Evolutionary conservation across 1,140 invertebrate species (phyloP).

Genomic region (Rhynchophorus ferrugineus): DNA sequence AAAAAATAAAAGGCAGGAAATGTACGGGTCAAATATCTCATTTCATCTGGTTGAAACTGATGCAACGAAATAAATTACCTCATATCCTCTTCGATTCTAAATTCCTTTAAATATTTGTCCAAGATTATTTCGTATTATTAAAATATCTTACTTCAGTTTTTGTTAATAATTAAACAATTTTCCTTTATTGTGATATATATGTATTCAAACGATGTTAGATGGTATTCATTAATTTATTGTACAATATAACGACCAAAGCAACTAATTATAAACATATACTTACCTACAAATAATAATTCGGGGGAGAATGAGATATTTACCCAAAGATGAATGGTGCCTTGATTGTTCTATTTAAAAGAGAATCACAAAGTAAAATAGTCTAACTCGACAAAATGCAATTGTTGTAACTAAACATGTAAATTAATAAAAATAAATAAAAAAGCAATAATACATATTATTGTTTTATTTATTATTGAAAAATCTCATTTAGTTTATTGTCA

Average conservation of each 20-base stretch:
- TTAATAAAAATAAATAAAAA: conserved; percentile 25
- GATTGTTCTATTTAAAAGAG: conserved; percentile 36
- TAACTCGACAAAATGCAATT: conserved; percentile 34
- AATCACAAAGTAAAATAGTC: conserved; percentile 31
- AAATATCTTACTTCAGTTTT: too few relatives aligned
- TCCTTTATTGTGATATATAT: too few relatives aligned
- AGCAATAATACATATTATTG: conserved; percentile 3
- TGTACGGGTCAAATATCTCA: conserved; percentile 17
- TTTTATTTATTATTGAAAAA: too few relatives aligned
- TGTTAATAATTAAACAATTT: too few relatives aligned
- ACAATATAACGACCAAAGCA: too few relatives aligned
- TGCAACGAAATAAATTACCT: conserved; percentile 14
- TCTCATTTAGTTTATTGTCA: too few relatives aligned
- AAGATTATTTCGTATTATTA: too few relatives aligned
- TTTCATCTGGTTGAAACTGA: conserved; percentile 5
- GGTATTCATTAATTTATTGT: too few relatives aligned
- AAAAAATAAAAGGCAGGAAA: conserved; percentile 28
- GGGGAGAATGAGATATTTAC: conserved; percentile 23
- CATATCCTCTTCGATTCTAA: not conserved
- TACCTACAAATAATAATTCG: not conserved
- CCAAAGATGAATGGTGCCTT: conserved; percentile 36
- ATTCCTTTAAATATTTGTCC: not conserved
- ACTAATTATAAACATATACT: not conserved
- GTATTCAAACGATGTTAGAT: too few relatives aligned
- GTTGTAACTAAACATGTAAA: conserved; percentile 38